A percentile compares a stretch with the other conserved stretches of the same genome.
Evolutionary conservation across 2,797 vertebrate species (phyloP).

Genomic region (Australoheros facetus): DNA sequence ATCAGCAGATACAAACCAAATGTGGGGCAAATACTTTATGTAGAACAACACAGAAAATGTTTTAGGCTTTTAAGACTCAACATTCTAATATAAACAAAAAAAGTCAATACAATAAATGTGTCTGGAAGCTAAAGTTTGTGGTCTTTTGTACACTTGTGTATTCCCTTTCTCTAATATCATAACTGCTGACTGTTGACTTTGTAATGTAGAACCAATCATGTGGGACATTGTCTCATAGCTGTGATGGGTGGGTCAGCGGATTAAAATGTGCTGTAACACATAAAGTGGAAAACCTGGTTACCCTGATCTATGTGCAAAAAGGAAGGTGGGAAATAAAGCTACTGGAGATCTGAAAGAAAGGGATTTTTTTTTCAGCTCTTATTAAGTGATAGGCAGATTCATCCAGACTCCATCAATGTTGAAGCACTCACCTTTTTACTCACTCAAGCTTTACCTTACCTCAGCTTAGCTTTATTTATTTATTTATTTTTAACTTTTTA

Average conservation of each 20-base stretch:
- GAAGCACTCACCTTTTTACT: background rate
- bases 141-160: no score
- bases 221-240: no score
- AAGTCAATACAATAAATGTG: background rate
- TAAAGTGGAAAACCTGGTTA: background rate
- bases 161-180: no score
- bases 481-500: background rate
- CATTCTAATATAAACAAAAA: background rate
- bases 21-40: background rate
- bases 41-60: background rate
- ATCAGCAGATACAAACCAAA: no score
- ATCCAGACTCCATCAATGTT: background rate
- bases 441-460: background rate
- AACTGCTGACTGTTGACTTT: no score
- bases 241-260: no score
- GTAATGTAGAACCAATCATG: no score
- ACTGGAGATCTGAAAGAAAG: background rate
- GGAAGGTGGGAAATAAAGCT: background rate
- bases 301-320: background rate
- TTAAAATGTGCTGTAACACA: no score
- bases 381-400: background rate
- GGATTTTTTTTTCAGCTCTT: background rate
- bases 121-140: no score
- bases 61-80: background rate
- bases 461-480: background rate